These are phyloP conservation scores for Anarrhichthys ocellatus DNA, from an alignment of 2,113 vertebrate species.

Conservation along the genomic window DNA sequence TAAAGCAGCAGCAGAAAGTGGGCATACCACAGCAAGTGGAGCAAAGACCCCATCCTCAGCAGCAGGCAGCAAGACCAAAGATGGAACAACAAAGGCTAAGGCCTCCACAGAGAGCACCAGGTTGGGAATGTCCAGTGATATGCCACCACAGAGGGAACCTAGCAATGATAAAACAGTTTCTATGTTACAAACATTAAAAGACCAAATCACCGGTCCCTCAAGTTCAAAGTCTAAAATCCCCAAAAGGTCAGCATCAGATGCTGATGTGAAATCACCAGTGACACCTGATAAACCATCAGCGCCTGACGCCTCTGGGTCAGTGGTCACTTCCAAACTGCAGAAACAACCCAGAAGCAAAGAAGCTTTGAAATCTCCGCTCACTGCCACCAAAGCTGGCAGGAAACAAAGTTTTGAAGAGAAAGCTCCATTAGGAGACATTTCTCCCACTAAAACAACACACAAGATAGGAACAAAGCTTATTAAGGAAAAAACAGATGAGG, in stretches of 20 bases:
- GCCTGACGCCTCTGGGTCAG: slow-evolving; percentile 12
- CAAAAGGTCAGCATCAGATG: slow-evolving; percentile 70
- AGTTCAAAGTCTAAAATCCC: slow-evolving; percentile 78
- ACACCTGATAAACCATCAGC: slow-evolving; percentile 56
- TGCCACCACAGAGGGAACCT: slow-evolving; percentile 39
- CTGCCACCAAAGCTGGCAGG: slow-evolving; percentile 27
- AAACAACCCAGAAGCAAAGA: slow-evolving; percentile 63
- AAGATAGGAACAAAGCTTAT: slow-evolving; percentile 28
- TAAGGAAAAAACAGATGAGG: slow-evolving; percentile 44
- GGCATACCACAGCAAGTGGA: slow-evolving; percentile 31
- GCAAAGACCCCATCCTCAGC: slow-evolving; percentile 56
- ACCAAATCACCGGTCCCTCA: slow-evolving; percentile 41
- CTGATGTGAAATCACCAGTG: slow-evolving; percentile 65
- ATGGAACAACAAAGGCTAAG: slow-evolving; percentile 62
- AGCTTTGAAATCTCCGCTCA: slow-evolving; percentile 45
- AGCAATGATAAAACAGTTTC: slow-evolving; percentile 54
- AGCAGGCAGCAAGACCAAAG: slow-evolving; percentile 64
- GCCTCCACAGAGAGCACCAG: slow-evolving; percentile 53
- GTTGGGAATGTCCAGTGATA: slow-evolving; percentile 37
- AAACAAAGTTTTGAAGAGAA: slow-evolving; percentile 63
- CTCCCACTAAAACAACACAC: slow-evolving; percentile 54
- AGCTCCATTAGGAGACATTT: slow-evolving; percentile 35
- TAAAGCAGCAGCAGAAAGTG: slow-evolving; percentile 55
- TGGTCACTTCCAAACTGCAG: slow-evolving; percentile 48
- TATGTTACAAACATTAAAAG: slow-evolving; percentile 63